These are phyloP conservation scores for Acleris emargana DNA, from an alignment of 2,888 invertebrate genomes.

Conservation along the genomic window DNA sequence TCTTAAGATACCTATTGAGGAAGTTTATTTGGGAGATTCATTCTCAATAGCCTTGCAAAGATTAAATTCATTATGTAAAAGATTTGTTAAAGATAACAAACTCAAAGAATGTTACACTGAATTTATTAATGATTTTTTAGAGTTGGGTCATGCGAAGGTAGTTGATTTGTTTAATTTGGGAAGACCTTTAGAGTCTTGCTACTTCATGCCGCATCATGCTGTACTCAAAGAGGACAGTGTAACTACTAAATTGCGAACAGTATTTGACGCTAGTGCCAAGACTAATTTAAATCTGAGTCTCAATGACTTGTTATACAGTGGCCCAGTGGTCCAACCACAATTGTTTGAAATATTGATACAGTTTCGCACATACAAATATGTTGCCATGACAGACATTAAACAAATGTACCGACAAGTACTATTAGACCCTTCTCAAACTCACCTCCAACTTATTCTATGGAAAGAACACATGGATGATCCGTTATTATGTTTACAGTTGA, in stretches of 20 bases:
- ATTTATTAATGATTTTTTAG: neutral
- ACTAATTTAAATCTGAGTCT: conserved; percentile 5
- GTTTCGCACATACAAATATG: conserved; percentile 12
- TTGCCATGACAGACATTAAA: conserved; percentile 6
- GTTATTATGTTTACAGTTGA: neutral
- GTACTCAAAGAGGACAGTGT: neutral
- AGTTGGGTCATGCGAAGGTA: conserved; percentile 3
- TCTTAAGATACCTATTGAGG: neutral
- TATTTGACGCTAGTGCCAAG: neutral
- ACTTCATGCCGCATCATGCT: neutral
- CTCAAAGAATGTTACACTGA: neutral
- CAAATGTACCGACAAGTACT: conserved; percentile 3
- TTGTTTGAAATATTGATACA: neutral
- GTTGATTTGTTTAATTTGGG: neutral
- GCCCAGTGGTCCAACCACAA: neutral
- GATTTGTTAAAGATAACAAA: neutral
- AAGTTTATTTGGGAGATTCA: neutral
- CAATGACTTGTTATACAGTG: neutral
- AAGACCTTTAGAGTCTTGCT: neutral
- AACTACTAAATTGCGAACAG: neutral
- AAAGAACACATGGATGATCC: conserved; percentile 3
- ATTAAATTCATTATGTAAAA: neutral
- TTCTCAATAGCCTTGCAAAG: neutral
- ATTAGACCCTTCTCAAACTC: neutral
- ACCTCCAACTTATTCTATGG: conserved; percentile 3